Percentiles rank a stretch among this genome's conserved stretches.
These are phyloP conservation scores for Alcis repandata DNA, from an alignment of 2,888 invertebrate genomes.

Conservation along the genomic window DNA sequence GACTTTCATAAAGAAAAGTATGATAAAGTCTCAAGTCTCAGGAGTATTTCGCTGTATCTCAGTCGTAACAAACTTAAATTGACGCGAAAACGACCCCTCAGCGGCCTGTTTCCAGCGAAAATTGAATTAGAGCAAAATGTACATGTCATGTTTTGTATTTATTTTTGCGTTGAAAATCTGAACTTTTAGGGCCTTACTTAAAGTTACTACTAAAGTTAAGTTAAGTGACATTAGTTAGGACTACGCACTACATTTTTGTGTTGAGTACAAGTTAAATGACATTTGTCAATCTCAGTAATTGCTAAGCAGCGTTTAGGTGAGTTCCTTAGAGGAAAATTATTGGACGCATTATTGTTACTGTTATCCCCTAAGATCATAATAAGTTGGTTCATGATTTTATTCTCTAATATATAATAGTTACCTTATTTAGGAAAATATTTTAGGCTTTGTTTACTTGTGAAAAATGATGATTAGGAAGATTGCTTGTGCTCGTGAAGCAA, in stretches of 20 bases:
- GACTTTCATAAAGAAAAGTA: slow-evolving; percentile 44
- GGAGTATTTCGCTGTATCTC: slow-evolving; percentile 35
- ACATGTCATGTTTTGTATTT: slow-evolving; percentile 22
- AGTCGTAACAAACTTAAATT: slow-evolving; percentile 43
- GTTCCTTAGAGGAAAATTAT: no score
- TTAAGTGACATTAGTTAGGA: no score
- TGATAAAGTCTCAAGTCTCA: slow-evolving; percentile 37
- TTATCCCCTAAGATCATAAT: no score
- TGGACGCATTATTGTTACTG: no score
- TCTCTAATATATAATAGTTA: no score
- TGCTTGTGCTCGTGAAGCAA: slow-evolving; percentile 9
- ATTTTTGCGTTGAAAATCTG: slow-evolving; percentile 21
- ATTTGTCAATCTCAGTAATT: no score
- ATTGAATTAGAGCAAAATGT: slow-evolving; percentile 43
- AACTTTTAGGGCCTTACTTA: slow-evolving; percentile 7
- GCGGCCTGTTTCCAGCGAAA: slow-evolving; percentile 34
- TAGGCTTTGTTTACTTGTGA: slow-evolving; percentile 5
- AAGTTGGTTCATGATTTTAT: slow-evolving; percentile 38
- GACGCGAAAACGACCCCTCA: slow-evolving; percentile 38
- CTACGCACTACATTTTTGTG: no score
- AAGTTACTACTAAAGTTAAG: no score
- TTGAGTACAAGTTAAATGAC: no score
- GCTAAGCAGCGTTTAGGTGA: no score
- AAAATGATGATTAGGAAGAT: slow-evolving; percentile 17
- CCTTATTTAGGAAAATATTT: slow-evolving; percentile 26